phyloP scores from a whole-genome alignment of 2,888 invertebrate genomes.

The Amphipyra berbera region DNA sequence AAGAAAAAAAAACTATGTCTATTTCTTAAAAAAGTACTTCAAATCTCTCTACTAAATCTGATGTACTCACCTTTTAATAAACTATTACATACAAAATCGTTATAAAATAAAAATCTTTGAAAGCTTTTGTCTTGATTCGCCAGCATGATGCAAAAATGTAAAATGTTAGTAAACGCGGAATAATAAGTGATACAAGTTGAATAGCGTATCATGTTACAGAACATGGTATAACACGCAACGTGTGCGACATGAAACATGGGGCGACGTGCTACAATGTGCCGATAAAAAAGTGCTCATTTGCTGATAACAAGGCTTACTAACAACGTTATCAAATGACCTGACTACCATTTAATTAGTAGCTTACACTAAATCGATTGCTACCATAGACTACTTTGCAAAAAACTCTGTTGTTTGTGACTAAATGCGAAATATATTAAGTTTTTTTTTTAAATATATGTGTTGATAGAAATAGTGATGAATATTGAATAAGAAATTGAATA shows the following conservation, averaged over 20 bases:
- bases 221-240: conserved; percentile 18
- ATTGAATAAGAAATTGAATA: conserved; percentile 5
- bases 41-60: too few species aligned
- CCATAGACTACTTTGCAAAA: conserved; percentile 6
- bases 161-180: conserved; percentile 34
- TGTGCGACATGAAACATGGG: conserved; percentile 29
- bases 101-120: conserved; percentile 17
- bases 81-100: conserved; percentile 22
- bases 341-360: not conserved
- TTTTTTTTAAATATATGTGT: not conserved
- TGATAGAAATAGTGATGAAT: conserved; percentile 3
- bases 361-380: conserved; percentile 8
- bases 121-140: conserved; percentile 28
- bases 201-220: conserved; percentile 17
- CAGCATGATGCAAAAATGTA: conserved; percentile 38
- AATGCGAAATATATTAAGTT: conserved; percentile 2
- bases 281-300: conserved; percentile 21
- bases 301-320: conserved; percentile 13
- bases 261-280: conserved; percentile 37
- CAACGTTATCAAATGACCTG: not conserved
- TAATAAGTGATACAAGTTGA: conserved; percentile 25
- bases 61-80: conserved; percentile 23
- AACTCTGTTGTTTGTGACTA: not conserved
- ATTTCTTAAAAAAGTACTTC: too few species aligned
- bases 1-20: too few species aligned